Conservation (phyloP, 2,797 vertebrate species). For the Phrynocephalus guinanensis region DNA sequence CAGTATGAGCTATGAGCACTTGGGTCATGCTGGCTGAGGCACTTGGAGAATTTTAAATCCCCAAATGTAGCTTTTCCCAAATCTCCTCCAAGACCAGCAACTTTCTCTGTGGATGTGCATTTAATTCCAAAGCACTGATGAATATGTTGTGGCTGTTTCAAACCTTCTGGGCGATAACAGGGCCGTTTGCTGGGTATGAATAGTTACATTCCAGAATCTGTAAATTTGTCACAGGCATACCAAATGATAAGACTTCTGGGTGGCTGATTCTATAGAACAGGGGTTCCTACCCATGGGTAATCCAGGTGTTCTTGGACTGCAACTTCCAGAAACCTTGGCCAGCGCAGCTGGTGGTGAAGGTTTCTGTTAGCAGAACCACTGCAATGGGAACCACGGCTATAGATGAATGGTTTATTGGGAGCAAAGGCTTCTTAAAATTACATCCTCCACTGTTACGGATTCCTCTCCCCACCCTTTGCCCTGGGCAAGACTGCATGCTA, state of each 20-base stretch:
- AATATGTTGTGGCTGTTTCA: neutral
- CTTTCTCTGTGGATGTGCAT: too few species aligned
- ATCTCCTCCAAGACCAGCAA: too few species aligned
- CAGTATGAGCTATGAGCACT: too few species aligned
- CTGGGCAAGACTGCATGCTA: slow-evolving; percentile 66
- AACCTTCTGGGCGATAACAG: neutral
- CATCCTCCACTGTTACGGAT: slow-evolving; percentile 41
- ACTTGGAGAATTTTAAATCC: too few species aligned
- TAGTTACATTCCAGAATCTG: neutral
- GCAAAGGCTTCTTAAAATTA: slow-evolving; percentile 27
- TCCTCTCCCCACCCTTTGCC: slow-evolving; percentile 45
- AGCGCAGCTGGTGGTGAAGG: too few species aligned
- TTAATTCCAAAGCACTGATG: too few species aligned
- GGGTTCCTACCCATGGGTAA: slow-evolving; percentile 7
- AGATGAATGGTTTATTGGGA: slow-evolving; percentile 49
- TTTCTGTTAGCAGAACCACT: too few species aligned
- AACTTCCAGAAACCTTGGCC: too few species aligned
- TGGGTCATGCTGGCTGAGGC: too few species aligned
- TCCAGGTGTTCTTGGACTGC: too few species aligned
- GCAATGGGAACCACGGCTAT: neutral
- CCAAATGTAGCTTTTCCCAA: too few species aligned
- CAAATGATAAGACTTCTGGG: neutral
- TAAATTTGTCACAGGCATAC: neutral
- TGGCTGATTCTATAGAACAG: slow-evolving; percentile 12
- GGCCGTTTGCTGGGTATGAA: neutral